Evolutionary conservation across 2,113 vertebrate species (phyloP).

Genomic region (Scophthalmus maximus): DNA sequence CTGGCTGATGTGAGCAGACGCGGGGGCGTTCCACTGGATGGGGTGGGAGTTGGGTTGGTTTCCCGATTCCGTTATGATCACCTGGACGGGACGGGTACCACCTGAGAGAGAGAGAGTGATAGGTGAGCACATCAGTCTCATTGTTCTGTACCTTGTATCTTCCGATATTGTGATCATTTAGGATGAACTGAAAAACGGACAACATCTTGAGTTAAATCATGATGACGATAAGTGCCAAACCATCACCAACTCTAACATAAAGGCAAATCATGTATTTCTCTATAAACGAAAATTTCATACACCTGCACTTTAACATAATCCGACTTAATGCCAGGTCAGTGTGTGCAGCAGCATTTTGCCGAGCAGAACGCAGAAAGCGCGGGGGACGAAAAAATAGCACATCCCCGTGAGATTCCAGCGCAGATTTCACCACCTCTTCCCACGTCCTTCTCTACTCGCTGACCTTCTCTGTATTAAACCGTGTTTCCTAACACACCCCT

Average conservation of each 20-base stretch:
- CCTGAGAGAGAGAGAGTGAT: slow-evolving; percentile 68
- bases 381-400: slow-evolving; percentile 59
- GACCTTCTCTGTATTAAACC: neutral
- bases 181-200: no score
- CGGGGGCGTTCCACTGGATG: slow-evolving; percentile 93
- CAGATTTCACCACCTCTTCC: slow-evolving; percentile 49
- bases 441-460: slow-evolving; percentile 4
- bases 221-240: neutral
- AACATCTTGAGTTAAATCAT: no score
- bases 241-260: neutral
- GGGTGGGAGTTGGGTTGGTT: slow-evolving; percentile 95
- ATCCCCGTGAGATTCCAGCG: slow-evolving; percentile 75
- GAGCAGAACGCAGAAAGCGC: slow-evolving; percentile 15
- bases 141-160: no score
- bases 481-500: neutral
- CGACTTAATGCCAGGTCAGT: neutral
- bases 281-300: neutral
- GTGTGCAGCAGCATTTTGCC: slow-evolving; percentile 23
- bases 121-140: neutral
- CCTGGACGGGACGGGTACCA: slow-evolving; percentile 90
- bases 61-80: slow-evolving; percentile 92
- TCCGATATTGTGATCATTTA: no score
- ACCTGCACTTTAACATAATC: neutral
- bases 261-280: neutral
- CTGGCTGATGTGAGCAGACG: slow-evolving; percentile 90